These are phyloP conservation scores for Rattus rattus DNA, from an alignment of 2,113 vertebrate species.

Conservation along the genomic window DNA sequence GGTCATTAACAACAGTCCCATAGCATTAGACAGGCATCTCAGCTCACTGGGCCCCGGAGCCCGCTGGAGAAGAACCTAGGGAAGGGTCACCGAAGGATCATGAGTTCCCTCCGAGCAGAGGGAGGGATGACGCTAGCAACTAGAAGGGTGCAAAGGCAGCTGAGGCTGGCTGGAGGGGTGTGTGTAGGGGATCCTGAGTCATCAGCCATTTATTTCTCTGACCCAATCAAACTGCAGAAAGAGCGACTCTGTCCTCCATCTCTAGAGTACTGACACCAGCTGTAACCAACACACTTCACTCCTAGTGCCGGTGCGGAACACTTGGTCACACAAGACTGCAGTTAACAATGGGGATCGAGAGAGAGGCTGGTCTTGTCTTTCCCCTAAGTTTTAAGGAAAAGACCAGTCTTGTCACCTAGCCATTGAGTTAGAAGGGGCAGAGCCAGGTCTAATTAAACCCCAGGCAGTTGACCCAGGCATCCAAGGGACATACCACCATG, in stretches of 20 bases:
- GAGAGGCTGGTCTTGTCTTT: not conserved
- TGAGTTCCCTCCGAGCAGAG: not conserved
- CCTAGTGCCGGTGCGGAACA: rapidly evolving
- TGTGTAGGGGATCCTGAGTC: not conserved
- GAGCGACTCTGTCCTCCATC: not conserved
- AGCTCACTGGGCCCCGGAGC: too few species aligned
- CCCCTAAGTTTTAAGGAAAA: not conserved
- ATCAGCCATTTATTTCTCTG: not conserved
- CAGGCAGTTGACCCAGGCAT: not conserved
- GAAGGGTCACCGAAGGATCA: not conserved
- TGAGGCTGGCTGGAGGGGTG: not conserved
- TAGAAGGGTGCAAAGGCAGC: not conserved
- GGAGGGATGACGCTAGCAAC: not conserved
- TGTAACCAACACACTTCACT: not conserved
- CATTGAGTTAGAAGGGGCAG: not conserved
- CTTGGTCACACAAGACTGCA: rapidly evolving
- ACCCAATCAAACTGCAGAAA: not conserved
- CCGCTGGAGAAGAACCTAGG: not conserved
- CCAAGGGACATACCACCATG: not conserved
- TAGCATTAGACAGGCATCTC: not conserved
- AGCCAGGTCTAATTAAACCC: not conserved
- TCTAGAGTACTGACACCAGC: not conserved
- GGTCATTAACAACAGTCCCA: not conserved
- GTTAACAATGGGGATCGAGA: not conserved
- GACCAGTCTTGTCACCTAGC: not conserved